Evolutionary conservation across 2,797 vertebrate species (phyloP).

Genomic region (Oreortyx pictus): DNA sequence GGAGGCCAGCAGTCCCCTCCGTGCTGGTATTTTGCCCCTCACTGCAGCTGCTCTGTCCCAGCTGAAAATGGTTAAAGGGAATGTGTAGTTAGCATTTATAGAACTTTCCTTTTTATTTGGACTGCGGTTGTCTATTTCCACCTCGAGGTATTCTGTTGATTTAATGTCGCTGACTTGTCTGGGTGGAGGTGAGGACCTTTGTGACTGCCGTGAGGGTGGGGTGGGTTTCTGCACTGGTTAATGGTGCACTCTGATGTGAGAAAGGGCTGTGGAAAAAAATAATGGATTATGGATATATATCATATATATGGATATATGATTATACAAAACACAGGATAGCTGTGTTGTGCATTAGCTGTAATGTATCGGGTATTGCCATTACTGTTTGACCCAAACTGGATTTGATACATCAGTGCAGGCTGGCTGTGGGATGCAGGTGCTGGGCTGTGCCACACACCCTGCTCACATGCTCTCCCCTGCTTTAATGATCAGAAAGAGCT

Average conservation of each 20-base stretch:
- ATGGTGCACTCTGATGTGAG: neutral
- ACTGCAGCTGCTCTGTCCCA: conserved; percentile 56
- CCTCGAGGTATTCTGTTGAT: conserved; percentile 56
- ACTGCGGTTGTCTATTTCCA: conserved; percentile 65
- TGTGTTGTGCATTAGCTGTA: neutral
- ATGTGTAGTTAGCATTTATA: conserved; percentile 77
- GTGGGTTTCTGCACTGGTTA: neutral
- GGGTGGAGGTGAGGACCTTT: neutral
- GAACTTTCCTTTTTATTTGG: conserved; percentile 69
- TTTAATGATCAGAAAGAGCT: neutral
- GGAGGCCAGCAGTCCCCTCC: conserved; percentile 40
- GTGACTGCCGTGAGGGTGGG: neutral
- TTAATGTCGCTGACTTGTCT: conserved; percentile 37
- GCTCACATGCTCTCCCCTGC: neutral
- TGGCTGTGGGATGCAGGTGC: rapidly evolving
- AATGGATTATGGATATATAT: neutral
- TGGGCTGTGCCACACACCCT: rapidly evolving
- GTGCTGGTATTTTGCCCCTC: conserved; percentile 36
- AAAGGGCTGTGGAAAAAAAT: neutral
- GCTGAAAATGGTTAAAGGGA: conserved; percentile 77
- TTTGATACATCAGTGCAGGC: rapidly evolving
- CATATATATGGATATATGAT: rapidly evolving
- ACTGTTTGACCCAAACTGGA: neutral
- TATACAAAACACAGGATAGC: rapidly evolving
- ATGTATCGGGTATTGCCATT: neutral